Conservation (phyloP, 2,797 vertebrate species). For the Cyprinodon diabolis region DNA sequence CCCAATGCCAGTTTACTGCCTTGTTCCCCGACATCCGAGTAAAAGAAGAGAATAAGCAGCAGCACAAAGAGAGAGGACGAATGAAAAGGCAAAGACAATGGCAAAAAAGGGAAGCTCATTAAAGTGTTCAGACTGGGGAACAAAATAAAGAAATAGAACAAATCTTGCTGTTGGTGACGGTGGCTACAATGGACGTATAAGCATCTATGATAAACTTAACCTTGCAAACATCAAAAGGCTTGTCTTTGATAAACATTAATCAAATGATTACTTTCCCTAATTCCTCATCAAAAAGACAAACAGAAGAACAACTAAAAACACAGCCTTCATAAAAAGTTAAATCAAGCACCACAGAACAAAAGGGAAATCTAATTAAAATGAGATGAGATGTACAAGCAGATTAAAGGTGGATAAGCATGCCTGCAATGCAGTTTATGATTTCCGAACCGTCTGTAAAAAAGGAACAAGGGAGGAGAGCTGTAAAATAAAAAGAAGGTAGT, state of each 20-base stretch:
- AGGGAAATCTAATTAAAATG: slow-evolving; percentile 39
- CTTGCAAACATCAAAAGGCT: background rate
- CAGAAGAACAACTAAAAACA: slow-evolving; percentile 18
- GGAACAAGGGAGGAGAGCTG: slow-evolving; percentile 23
- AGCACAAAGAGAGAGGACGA: slow-evolving; percentile 11
- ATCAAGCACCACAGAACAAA: slow-evolving; percentile 27
- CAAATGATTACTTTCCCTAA: slow-evolving; percentile 25
- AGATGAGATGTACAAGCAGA: slow-evolving; percentile 34
- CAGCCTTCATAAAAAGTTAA: slow-evolving; percentile 48
- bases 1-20: slow-evolving; percentile 34
- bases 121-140: slow-evolving; percentile 21
- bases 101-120: slow-evolving; percentile 23
- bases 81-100: slow-evolving; percentile 20
- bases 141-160: background rate
- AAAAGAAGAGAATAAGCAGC: slow-evolving; percentile 22
- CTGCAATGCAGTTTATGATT: slow-evolving; percentile 34
- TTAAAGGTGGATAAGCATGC: slow-evolving; percentile 43
- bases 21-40: slow-evolving; percentile 10
- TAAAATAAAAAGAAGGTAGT: slow-evolving; percentile 37
- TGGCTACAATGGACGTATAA: background rate
- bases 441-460: slow-evolving; percentile 43
- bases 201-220: slow-evolving; percentile 5
- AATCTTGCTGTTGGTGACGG: background rate
- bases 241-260: slow-evolving; percentile 14
- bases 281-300: slow-evolving; percentile 22